These are phyloP conservation scores for Aix galericulata DNA, from an alignment of 2,113 vertebrate genomes.

Conservation along the genomic window DNA sequence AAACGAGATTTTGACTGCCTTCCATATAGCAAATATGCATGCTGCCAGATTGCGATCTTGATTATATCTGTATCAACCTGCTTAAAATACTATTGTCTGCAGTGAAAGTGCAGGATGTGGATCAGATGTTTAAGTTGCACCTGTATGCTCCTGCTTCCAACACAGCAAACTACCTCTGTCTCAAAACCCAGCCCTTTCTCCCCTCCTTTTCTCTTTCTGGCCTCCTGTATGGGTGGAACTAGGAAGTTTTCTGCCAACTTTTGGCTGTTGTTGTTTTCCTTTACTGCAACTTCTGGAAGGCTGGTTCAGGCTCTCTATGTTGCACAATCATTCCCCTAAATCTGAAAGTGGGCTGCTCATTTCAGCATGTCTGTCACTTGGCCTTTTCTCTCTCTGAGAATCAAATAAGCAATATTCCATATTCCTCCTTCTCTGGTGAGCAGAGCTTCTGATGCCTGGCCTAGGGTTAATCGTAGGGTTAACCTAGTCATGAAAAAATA, in stretches of 20 bases:
- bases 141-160: not conserved
- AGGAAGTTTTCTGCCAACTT: not conserved
- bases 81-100: not conserved
- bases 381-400: constrained; percentile 11
- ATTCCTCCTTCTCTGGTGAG: not conserved
- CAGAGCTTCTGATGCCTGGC: not conserved
- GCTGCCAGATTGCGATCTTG: not conserved
- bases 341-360: not conserved
- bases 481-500: constrained; percentile 58
- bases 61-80: not conserved
- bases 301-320: not conserved
- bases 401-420: constrained; percentile 21
- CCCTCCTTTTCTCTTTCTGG: not conserved
- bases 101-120: not conserved
- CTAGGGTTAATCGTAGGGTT: constrained; percentile 61
- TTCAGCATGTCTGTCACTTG: not conserved
- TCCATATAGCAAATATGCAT: not conserved
- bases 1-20: not conserved
- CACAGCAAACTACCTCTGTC: not conserved
- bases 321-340: not conserved
- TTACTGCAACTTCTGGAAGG: not conserved
- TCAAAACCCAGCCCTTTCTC: not conserved
- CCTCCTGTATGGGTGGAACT: not conserved
- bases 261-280: not conserved
- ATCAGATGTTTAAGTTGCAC: not conserved